Evolutionary conservation across 2,888 invertebrate species (phyloP).

Genomic region (Hypolimnas misippus): DNA sequence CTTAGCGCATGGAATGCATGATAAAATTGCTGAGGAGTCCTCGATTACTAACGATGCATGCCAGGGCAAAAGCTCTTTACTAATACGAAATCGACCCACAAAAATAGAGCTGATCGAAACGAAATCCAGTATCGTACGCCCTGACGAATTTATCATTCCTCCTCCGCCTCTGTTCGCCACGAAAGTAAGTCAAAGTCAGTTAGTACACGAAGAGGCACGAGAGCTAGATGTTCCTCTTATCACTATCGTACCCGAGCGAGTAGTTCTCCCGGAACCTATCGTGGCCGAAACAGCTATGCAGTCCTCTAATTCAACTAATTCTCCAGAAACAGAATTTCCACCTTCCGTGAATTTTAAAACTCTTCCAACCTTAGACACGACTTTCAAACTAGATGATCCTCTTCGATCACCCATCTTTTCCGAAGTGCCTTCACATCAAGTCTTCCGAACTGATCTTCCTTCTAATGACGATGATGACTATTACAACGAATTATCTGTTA

Average conservation of each 20-base stretch:
- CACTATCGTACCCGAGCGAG: slow-evolving; percentile 69
- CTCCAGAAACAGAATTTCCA: slow-evolving; percentile 71
- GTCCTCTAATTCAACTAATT: slow-evolving; percentile 71
- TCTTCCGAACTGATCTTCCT: slow-evolving; percentile 63
- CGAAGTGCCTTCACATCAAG: slow-evolving; percentile 68
- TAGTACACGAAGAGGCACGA: slow-evolving; percentile 55
- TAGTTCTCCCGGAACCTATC: slow-evolving; percentile 68
- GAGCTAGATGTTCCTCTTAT: slow-evolving; percentile 65
- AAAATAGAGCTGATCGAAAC: slow-evolving; percentile 61
- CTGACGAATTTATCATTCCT: slow-evolving; percentile 78
- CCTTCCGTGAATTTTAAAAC: slow-evolving; percentile 79
- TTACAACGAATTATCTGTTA: slow-evolving; percentile 65
- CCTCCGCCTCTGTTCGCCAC: slow-evolving; percentile 79
- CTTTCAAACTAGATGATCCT: slow-evolving; percentile 44
- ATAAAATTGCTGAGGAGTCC: slow-evolving; percentile 51
- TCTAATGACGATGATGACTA: slow-evolving; percentile 57
- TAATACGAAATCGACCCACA: slow-evolving; percentile 69
- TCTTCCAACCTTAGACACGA: slow-evolving; percentile 56
- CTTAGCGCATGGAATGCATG: slow-evolving; percentile 66
- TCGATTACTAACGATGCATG: slow-evolving; percentile 79
- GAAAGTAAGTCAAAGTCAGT: slow-evolving; percentile 69
- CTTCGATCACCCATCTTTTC: slow-evolving; percentile 61
- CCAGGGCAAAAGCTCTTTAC: slow-evolving; percentile 69
- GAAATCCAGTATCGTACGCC: slow-evolving; percentile 64
- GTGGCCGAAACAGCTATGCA: slow-evolving; percentile 78